Evolutionary conservation across 2,113 vertebrate species (phyloP), one percentile per base, ranked within the genome.

Genomic region (Pygoscelis antarcticus): DNA sequence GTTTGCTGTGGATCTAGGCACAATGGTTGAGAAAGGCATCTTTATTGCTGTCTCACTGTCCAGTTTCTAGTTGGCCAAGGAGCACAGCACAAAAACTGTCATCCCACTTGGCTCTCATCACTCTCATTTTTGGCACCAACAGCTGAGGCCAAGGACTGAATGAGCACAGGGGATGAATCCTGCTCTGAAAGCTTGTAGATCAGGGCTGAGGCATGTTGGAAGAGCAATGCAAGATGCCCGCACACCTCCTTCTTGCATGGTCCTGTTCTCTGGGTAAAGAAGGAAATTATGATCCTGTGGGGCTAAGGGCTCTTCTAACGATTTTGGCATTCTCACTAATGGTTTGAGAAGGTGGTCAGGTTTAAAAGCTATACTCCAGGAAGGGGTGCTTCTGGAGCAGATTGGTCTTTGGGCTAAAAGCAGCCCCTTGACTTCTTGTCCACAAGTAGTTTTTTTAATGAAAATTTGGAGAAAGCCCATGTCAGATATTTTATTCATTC

Each of bases 61-160:
- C 84, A 88, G 84, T 62, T 94, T 94, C 91, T 71, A 52, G 82
- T 83, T 75, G 94, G 87, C 93, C 94, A 94, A 95, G 87, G 84
- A 91, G 89, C 75, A 88, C 72, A 70, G 78, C 78, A 86, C 78
- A 94, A 86, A 93, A 94, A n/a, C 84, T 94, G 55, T 62, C 95
- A 91, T 93, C 84, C 79, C 75, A 44, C 85, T 97, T 96, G 95
- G 89, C 94, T 88, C 29, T 66, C 76, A 17, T 36, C 2, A 6
- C 66, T 72, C 66, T 66, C 21, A 9, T 46, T 89, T 87, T 66
- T 96, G 95, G 94, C 91, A 94, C 38, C 36, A 46, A n/a, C 14
- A 80, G 65, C 77, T 87, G 81, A 92, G 93, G 77, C 58, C 66
- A 66, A 87, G 83, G 82, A 52, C 71, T 86, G 75, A 93, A 71